A percentile compares a stretch with the other conserved stretches of the same genome.
Conservation (phyloP, 2,888 invertebrate genomes). For the Caenorhabditis sp. region DNA sequence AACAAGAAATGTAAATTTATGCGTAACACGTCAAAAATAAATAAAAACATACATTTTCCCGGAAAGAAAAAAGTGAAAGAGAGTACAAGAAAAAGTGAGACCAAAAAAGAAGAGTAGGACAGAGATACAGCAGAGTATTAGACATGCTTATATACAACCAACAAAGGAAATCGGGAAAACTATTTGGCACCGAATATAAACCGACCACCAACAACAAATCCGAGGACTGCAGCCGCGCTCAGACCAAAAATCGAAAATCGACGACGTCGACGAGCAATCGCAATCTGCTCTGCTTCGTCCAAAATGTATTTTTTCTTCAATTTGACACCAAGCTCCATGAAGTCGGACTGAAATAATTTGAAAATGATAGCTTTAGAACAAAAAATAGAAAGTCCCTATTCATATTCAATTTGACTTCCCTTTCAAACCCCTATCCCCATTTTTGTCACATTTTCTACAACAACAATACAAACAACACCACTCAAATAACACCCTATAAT, state of each 20-base stretch:
- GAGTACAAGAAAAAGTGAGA: constrained; percentile 10
- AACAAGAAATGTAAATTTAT: too few species aligned
- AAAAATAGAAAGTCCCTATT: background rate
- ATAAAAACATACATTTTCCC: constrained; percentile 1
- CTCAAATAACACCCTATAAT: constrained; percentile 27
- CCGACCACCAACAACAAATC: too few species aligned
- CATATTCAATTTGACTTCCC: background rate
- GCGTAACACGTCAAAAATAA: too few species aligned
- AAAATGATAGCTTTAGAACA: background rate
- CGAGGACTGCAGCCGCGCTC: too few species aligned
- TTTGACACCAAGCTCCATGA: constrained; percentile 34
- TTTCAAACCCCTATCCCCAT: background rate
- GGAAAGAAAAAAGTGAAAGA: constrained; percentile 14
- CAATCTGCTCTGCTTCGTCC: too few species aligned
- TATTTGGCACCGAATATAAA: background rate
- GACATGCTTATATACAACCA: background rate
- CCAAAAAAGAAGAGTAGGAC: constrained; percentile 11
- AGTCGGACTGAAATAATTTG: constrained; percentile 27
- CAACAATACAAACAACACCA: constrained; percentile 1
- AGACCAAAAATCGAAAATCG: too few species aligned
- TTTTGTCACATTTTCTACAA: background rate
- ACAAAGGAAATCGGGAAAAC: background rate
- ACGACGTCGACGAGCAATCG: too few species aligned
- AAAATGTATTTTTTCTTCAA: constrained; percentile 20
- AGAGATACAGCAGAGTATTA: constrained; percentile 1